Conservation (phyloP, 1,140 invertebrate species). For the Hycleus cichorii region DNA sequence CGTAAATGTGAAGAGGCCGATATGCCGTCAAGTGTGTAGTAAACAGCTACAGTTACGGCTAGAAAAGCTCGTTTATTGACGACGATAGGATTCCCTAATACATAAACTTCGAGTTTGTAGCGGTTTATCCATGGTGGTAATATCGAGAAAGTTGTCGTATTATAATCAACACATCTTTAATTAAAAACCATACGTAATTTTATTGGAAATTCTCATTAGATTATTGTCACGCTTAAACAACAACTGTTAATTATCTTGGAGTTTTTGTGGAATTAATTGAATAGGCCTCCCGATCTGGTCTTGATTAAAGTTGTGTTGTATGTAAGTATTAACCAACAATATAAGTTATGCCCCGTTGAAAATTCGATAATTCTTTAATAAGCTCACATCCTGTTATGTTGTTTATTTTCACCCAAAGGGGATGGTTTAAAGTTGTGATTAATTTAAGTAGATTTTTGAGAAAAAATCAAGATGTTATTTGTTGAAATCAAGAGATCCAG, state of each 20-base stretch:
- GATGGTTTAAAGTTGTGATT: not conserved
- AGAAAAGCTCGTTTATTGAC: conserved; percentile 11
- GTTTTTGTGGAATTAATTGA: too few species aligned
- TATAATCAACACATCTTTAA: conserved; percentile 9
- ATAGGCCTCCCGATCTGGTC: not conserved
- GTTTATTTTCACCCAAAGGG: not conserved
- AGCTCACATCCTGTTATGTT: conserved; percentile 27
- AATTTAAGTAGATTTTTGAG: not conserved
- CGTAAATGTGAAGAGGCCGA: conserved; percentile 14
- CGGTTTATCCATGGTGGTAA: not conserved
- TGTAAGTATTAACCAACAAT: not conserved
- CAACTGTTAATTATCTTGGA: conserved; percentile 6
- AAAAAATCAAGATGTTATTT: not conserved
- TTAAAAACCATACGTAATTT: not conserved
- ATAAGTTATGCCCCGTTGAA: conserved; percentile 26
- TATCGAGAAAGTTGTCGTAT: not conserved
- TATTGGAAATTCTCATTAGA: not conserved
- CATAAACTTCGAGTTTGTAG: not conserved
- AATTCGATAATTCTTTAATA: conserved; percentile 32
- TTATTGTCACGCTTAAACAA: conserved; percentile 17
- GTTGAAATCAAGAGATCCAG: not conserved
- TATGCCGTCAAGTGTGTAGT: conserved; percentile 11
- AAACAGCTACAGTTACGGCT: conserved; percentile 11
- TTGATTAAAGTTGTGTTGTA: conserved; percentile 13
- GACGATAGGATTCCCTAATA: not conserved